Evolutionary conservation across 2,888 invertebrate species (phyloP).

Genomic region (Amphipyra tragopoginis): DNA sequence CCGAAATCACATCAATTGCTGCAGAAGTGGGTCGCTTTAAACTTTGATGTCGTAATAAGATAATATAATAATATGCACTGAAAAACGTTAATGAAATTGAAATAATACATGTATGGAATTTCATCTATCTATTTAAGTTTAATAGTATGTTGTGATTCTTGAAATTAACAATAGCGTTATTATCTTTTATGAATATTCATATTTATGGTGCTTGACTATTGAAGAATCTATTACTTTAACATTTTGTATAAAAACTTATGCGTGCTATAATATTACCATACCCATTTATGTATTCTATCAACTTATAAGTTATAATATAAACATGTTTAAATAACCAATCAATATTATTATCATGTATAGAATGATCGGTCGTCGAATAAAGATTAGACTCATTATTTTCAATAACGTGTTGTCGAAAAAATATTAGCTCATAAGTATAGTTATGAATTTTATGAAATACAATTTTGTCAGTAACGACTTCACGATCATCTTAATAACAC

Average conservation of each 20-base stretch:
- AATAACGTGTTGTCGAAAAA: conserved; percentile 86
- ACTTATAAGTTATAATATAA: conserved; percentile 28
- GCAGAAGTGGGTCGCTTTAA: conserved; percentile 56
- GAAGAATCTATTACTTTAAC: conserved; percentile 4
- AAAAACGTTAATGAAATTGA: conserved; percentile 28
- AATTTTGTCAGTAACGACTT: conserved; percentile 87
- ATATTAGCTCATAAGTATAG: conserved; percentile 88
- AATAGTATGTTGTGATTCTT: background rate
- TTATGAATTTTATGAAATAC: conserved; percentile 88
- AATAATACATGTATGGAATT: conserved; percentile 10
- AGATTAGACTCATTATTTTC: conserved; percentile 78
- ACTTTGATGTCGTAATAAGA: conserved; percentile 51
- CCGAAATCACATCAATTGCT: conserved; percentile 62
- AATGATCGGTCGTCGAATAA: conserved; percentile 49
- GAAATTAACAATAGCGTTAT: background rate
- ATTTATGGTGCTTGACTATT: conserved; percentile 3
- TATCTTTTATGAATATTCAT: conserved; percentile 29
- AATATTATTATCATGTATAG: conserved; percentile 60
- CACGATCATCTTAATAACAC: conserved; percentile 88
- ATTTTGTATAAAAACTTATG: conserved; percentile 14
- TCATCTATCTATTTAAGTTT: background rate
- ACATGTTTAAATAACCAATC: conserved; percentile 60
- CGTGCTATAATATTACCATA: conserved; percentile 6
- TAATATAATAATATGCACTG: conserved; percentile 42
- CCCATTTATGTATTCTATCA: conserved; percentile 20